Evolutionary conservation across 2,888 invertebrate genomes (phyloP).

Genomic region (Agapostemon virescens): DNA sequence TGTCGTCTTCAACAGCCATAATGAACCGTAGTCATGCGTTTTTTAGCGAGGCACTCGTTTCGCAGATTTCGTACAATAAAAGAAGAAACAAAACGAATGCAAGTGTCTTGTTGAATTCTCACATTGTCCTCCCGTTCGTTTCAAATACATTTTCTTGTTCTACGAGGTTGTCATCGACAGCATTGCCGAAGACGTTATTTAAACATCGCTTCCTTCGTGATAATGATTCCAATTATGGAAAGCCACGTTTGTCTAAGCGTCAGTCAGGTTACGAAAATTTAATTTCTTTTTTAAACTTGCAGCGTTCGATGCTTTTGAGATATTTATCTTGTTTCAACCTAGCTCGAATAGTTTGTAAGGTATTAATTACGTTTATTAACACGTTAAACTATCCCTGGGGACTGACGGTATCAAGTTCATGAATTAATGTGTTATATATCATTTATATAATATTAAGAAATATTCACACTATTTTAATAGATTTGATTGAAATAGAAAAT

Average conservation of each 20-base stretch:
- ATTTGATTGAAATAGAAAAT: too few species aligned
- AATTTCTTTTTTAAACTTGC: not conserved
- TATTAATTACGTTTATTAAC: too few species aligned
- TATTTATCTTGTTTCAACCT: not conserved
- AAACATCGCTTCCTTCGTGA: not conserved
- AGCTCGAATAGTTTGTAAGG: not conserved
- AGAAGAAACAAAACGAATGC: slow-evolving; percentile 40
- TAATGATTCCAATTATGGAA: not conserved
- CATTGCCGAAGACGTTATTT: not conserved
- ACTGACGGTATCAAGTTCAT: too few species aligned
- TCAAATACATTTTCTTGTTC: not conserved
- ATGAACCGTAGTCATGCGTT: slow-evolving; percentile 30
- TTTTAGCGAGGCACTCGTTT: slow-evolving; percentile 27
- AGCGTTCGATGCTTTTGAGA: not conserved
- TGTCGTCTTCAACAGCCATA: slow-evolving; percentile 5
- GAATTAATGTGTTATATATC: too few species aligned
- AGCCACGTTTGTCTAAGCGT: not conserved
- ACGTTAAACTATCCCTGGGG: too few species aligned
- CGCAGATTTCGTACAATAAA: slow-evolving; percentile 51
- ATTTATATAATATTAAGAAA: too few species aligned
- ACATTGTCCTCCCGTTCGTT: not conserved
- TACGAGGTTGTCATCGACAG: not conserved
- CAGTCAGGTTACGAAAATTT: not conserved
- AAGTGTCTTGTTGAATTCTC: slow-evolving; percentile 20
- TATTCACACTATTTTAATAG: too few species aligned